Evolutionary conservation across 2,888 invertebrate genomes (phyloP).

Genomic region (Unio delphinus): DNA sequence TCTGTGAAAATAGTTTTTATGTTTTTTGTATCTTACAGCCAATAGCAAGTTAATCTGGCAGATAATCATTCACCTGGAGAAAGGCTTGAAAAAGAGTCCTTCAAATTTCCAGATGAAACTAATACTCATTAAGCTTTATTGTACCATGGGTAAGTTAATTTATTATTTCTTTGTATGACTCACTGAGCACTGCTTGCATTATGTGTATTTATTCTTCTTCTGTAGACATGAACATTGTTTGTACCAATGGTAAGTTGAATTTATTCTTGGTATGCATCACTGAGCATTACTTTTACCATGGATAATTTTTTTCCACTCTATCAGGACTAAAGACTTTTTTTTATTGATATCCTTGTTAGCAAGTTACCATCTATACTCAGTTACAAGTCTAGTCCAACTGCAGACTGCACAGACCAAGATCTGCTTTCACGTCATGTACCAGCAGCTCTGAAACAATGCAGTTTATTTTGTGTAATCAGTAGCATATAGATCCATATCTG

Average conservation of each 20-base stretch:
- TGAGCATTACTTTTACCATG: no score
- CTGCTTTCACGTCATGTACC: no score
- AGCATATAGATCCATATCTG: no score
- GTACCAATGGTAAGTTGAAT: not conserved
- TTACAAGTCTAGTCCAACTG: no score
- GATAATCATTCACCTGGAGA: conserved; percentile 80
- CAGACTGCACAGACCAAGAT: no score
- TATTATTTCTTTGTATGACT: not conserved
- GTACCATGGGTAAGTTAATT: conserved; percentile 77
- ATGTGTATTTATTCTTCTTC: conserved; percentile 74
- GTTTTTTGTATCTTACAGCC: conserved; percentile 48
- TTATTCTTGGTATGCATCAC: no score
- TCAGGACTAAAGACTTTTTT: no score
- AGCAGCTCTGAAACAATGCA: no score
- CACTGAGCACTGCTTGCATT: conserved; percentile 72
- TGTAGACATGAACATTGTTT: not conserved
- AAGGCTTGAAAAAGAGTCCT: conserved; percentile 83
- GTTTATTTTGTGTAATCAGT: no score
- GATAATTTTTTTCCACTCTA: no score
- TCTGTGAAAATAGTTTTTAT: not conserved
- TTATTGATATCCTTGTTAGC: no score
- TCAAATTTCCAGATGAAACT: conserved; percentile 92
- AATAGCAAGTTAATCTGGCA: conserved; percentile 67
- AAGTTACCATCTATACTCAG: no score
- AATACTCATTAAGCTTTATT: conserved; percentile 86